Base-by-base conservation (phyloP, 2,888 invertebrate species). In the Agriotes lineatus region DNA sequence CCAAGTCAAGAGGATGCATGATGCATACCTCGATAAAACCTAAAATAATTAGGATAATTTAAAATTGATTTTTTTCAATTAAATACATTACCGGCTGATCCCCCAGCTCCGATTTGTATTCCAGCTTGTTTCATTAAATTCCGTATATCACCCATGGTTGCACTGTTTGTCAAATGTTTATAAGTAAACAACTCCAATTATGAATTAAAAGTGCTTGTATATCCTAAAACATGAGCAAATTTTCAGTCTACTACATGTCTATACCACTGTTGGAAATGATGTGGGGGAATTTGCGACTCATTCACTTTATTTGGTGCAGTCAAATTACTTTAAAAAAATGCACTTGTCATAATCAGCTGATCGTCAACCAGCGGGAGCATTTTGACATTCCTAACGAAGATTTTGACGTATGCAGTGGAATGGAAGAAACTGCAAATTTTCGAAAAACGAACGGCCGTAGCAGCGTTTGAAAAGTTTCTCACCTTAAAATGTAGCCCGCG, bases 1-100 rank as follows among this genome's bases (percentile, higher is more conserved):
- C 91, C 68, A 97, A 87, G 85, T 97, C 97, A 81, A 97, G 85
- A 0, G 97, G 97, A 85, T 97, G 97, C 97, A 97, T 97, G 58
- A 97, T 91, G 82, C 95, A 96, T 70, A 97, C 96, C 88, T 97
- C 97, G 54, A 96, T 90, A 84, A 97, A 96, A 37, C 92, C 92
- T 88, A 74, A 20, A 75, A 70, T 61, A 42, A 19, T 20, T n/a
- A 18, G 18, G 12, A 12, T 19, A 20, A 25, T 59, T 10, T 12
- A 59, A 16, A 45, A n/a, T 9, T 45, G 25, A 45, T 16, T 9
- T 19, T 42, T 9, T 39, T 44, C 16, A 22, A 56, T 12, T 45
- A 35, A 39, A 35, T 45, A 10, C 33, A 71, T 74, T 81, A 82
- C 95, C 95, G 77, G 96, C 96, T 74, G 94, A 94, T 62, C 96